Evolutionary conservation across 2,113 vertebrate genomes (phyloP), one percentile per base, ranked within the genome.

Genomic region (Oxygymnocypris stewartii): DNA sequence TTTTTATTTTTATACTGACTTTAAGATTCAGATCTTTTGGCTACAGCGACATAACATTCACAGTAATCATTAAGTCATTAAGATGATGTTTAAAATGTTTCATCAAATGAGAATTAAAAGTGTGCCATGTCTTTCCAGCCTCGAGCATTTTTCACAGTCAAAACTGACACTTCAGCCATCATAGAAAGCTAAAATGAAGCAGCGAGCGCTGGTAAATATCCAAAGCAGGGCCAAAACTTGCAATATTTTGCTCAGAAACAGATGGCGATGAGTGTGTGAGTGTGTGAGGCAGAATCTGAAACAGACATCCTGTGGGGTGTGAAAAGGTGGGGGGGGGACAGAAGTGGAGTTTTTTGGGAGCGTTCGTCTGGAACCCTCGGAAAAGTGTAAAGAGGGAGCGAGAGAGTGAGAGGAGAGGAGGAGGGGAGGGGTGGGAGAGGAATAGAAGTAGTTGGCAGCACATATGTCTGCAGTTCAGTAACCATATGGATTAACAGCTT

Each of bases 281-380:
- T 84, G 89, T 91, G 88, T 35, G 86, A 88, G 82, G 86, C 82
- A 82, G 88, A 87, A 86, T 89, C 85, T 88, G 86, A 88, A 88
- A 86, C 92, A 94, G 93, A 91, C 93, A 90, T 94, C 92, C 92
- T 89, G 92, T 86, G 92, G 95, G 93, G 95, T 95, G 94, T 95
- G 94, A 94, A 95, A 92, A 87, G 88, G 91, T 88, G 92, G 91
- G 92, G 92, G 93, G 93, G 93, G 93, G 88, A 90, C 92, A 90
- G 90, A 91, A 85, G 79, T 57, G 84, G 90, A 91, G 92, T 91
- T 93, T 93, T 94, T 94, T 92, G 89, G 91, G 91, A 87, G 89
- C 87, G 75, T 90, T 92, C 87, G 90, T 92, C 91, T 91, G 92
- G 90, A 90, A 91, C 92, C 89, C 89, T 91, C 86, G 83, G 35